Conservation (phyloP, 2,888 invertebrate species). For the Mythimna pallens region DNA sequence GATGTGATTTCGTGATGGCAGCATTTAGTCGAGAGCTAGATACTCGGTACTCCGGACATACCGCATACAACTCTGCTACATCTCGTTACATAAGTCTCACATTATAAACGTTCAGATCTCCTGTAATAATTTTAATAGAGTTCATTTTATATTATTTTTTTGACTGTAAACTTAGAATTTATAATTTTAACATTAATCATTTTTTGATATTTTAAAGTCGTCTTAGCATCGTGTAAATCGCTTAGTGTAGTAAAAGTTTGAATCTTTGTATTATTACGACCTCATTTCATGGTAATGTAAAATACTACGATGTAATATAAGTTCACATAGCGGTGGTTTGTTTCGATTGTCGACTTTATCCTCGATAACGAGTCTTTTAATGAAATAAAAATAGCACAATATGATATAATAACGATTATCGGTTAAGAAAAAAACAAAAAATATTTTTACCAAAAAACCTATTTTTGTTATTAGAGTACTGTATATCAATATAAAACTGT, state of each 20-base stretch:
- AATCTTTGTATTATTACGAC: constrained; percentile 71
- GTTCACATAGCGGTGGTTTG: constrained; percentile 68
- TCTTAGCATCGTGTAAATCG: constrained; percentile 79
- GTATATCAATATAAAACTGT: constrained; percentile 80
- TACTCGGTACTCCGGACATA: constrained; percentile 50
- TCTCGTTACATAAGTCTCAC: constrained; percentile 60
- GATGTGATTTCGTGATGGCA: constrained; percentile 65
- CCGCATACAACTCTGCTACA: constrained; percentile 46
- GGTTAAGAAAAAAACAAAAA: constrained; percentile 80
- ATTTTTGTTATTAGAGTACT: constrained; percentile 87
- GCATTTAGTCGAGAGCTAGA: constrained; percentile 63
- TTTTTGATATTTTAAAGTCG: constrained; percentile 71
- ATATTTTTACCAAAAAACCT: constrained; percentile 86
- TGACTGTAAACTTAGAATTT: constrained; percentile 63
- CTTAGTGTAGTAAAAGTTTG: constrained; percentile 74
- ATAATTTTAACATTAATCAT: constrained; percentile 63
- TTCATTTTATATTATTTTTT: constrained; percentile 66
- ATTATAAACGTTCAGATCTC: constrained; percentile 70
- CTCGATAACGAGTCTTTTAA: constrained; percentile 62
- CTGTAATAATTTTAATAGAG: constrained; percentile 68
- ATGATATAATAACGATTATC: constrained; percentile 74
- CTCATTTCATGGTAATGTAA: constrained; percentile 76
- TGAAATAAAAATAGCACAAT: constrained; percentile 77
- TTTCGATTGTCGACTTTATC: constrained; percentile 65
- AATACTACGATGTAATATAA: constrained; percentile 70